Conservation (phyloP, 2,888 invertebrate species). For the Cryptus viduatorius region DNA sequence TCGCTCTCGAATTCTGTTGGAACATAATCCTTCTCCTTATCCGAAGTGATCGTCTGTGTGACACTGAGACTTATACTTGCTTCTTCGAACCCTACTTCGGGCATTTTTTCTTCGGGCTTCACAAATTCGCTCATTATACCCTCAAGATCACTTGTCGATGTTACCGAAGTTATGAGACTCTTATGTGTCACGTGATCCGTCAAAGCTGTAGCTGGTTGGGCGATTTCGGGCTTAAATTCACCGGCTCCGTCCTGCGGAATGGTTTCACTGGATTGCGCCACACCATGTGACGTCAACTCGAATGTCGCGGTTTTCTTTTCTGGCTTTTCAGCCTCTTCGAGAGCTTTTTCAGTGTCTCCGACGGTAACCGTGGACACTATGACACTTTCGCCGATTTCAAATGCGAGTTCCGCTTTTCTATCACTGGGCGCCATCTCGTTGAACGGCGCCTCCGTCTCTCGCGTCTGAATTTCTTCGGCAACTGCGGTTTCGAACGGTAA, state of each 20-base stretch:
- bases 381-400: slow-evolving; percentile 79
- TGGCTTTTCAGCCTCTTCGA: slow-evolving; percentile 77
- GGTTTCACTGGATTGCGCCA: slow-evolving; percentile 82
- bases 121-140: slow-evolving; percentile 77
- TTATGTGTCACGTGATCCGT: slow-evolving; percentile 86
- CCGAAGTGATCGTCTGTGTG: slow-evolving; percentile 86
- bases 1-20: slow-evolving; percentile 75
- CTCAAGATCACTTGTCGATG: slow-evolving; percentile 80
- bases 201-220: slow-evolving; percentile 86
- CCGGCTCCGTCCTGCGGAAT: slow-evolving; percentile 78
- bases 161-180: slow-evolving; percentile 85
- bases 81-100: slow-evolving; percentile 82
- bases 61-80: slow-evolving; percentile 86
- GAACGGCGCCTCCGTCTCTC: slow-evolving; percentile 80
- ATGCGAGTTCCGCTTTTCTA: slow-evolving; percentile 85
- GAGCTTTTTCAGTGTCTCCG: slow-evolving; percentile 76
- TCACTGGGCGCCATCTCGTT: slow-evolving; percentile 85
- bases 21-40: slow-evolving; percentile 83
- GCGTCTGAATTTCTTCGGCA: slow-evolving; percentile 79
- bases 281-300: slow-evolving; percentile 82
- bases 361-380: slow-evolving; percentile 78
- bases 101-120: slow-evolving; percentile 80
- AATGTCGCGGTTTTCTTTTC: slow-evolving; percentile 82
- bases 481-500: slow-evolving; percentile 78
- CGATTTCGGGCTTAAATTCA: slow-evolving; percentile 81